Base-by-base conservation (phyloP, 1,140 invertebrate species). In the Cherax destructor region DNA sequence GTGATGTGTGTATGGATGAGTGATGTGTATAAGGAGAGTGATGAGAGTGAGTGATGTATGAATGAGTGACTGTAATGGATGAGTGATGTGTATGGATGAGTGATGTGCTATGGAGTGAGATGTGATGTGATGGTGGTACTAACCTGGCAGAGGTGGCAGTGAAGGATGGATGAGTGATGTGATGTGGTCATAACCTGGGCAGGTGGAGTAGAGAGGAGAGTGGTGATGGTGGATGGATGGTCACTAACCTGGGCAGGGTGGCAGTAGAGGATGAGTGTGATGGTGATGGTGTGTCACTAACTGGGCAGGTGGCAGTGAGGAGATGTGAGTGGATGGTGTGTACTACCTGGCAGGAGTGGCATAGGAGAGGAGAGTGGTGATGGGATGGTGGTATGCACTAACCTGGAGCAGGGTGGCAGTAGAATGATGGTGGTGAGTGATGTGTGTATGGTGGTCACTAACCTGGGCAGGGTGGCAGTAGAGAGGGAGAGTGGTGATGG, bases 321-420 rank as follows among this genome's bases (percentile, higher is more conserved):
- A n/a, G n/a, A n/a, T n/a, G n/a, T n/a, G n/a, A n/a, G n/a, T n/a
- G n/a, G n/a, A n/a, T n/a, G n/a, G n/a, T n/a, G n/a, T n/a, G n/a
- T n/a, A n/a, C n/a, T n/a, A n/a, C n/a, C n/a, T n/a, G n/a, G 21
- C 52, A 65, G 61, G 47, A 92, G 97, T 97, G 92, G 98, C 97
- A 95, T 99, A 99, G 41, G 98, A 97, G 96, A 97, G 94, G 98
- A 96, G 95, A 99, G 99, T 94, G 98, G 97, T 94, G 97, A 97
- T 56, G 52, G 93, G 93, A 97, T 97, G n/a, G 41, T 56, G 30
- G 50, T 24, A 94, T 98, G 97, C 93, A 97, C 97, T 95, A 99
- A 99, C 96, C 99, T 98, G 97, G 91, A n/a, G 98, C 97, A 79
- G 97, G 97, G 94, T 98, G 98, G 98, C 98, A 99, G 96, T 72